Evolutionary conservation across 2,113 vertebrate genomes (phyloP).

Genomic region (Vidua chalybeata): DNA sequence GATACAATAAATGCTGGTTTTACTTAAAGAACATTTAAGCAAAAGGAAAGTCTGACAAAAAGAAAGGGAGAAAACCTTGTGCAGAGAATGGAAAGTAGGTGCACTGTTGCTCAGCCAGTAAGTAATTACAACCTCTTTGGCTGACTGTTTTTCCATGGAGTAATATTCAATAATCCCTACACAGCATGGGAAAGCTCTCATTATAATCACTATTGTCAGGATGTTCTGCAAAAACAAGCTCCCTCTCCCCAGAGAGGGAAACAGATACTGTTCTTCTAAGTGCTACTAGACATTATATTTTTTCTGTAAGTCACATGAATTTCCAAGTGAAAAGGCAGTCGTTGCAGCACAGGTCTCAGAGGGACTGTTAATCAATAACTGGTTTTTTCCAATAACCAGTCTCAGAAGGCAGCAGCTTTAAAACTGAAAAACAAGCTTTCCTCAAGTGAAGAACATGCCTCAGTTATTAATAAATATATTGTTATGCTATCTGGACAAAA

Average conservation of each 20-base stretch:
- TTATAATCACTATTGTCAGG: neutral
- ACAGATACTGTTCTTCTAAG: neutral
- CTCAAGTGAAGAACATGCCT: neutral
- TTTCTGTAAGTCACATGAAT: neutral
- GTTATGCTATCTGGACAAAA: neutral
- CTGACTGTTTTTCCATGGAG: neutral
- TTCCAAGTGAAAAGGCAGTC: neutral
- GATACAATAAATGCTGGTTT: neutral
- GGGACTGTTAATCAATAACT: neutral
- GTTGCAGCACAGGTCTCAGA: neutral
- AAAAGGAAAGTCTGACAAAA: neutral
- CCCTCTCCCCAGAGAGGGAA: neutral
- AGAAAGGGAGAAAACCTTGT: neutral
- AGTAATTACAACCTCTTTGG: neutral
- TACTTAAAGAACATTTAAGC: neutral
- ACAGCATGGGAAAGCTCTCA: neutral
- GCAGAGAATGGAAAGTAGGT: neutral
- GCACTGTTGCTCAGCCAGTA: neutral
- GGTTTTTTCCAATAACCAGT: neutral
- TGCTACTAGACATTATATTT: neutral
- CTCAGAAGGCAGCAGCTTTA: neutral
- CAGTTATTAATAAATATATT: neutral
- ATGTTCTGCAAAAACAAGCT: neutral
- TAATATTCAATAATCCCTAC: neutral
- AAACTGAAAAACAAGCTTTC: neutral